Evolutionary conservation across 2,888 invertebrate genomes (phyloP).

Genomic region (Eulithis testata): DNA sequence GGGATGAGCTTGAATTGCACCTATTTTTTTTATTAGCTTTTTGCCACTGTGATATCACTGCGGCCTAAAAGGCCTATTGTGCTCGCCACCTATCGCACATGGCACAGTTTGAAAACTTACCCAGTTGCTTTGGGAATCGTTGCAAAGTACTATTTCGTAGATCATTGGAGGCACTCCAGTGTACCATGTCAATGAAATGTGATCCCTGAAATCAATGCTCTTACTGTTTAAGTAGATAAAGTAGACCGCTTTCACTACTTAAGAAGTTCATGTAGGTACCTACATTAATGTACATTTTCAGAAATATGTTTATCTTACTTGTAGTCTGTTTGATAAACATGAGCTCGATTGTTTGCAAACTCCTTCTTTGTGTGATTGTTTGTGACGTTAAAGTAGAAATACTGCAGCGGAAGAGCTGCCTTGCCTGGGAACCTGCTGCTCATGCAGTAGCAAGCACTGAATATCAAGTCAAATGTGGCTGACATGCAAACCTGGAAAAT

Average conservation of each 20-base stretch:
- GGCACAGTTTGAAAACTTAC: not conserved
- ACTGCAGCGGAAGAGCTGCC: not conserved
- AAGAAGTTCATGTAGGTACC: too few species aligned
- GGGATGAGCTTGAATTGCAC: too few species aligned
- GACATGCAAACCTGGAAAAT: conserved; percentile 59
- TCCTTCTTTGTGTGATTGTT: conserved; percentile 46
- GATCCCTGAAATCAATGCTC: conserved; percentile 48
- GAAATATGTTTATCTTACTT: conserved; percentile 57
- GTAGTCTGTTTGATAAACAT: conserved; percentile 33
- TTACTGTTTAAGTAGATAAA: not conserved
- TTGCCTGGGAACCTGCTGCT: conserved; percentile 36
- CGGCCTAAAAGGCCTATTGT: too few species aligned
- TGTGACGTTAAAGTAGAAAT: conserved; percentile 40
- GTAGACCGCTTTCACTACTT: too few species aligned
- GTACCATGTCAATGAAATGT: conserved; percentile 47
- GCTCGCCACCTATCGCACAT: too few species aligned
- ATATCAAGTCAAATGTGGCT: conserved; percentile 61
- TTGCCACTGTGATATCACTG: too few species aligned
- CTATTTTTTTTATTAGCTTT: too few species aligned
- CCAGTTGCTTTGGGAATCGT: not conserved
- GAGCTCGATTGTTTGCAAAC: conserved; percentile 37
- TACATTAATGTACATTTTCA: too few species aligned
- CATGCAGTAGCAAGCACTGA: conserved; percentile 58
- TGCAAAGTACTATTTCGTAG: conserved; percentile 18
- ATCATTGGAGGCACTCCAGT: conserved; percentile 51